Evolutionary conservation across 1,140 invertebrate genomes (phyloP).

Genomic region (Theocolax elegans): DNA sequence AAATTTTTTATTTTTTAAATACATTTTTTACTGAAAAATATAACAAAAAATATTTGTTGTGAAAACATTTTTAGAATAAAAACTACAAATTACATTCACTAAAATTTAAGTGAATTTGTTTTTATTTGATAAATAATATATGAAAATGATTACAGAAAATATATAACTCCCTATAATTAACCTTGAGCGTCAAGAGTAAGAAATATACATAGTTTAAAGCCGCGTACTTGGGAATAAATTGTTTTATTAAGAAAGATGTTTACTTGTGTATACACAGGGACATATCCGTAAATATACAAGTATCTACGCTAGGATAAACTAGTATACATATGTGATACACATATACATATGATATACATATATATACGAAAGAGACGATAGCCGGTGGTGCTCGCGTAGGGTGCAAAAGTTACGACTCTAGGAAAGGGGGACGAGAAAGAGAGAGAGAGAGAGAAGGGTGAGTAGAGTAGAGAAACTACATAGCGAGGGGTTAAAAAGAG

Average conservation of each 20-base stretch:
- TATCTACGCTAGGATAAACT: background rate
- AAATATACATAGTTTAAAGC: background rate
- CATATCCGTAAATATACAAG: background rate
- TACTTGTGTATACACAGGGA: background rate
- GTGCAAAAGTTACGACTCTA: slow-evolving; percentile 39
- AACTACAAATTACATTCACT: too few species aligned
- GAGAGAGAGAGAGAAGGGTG: slow-evolving; percentile 23
- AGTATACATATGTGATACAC: background rate
- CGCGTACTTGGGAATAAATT: slow-evolving; percentile 18
- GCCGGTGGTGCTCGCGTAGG: slow-evolving; percentile 11
- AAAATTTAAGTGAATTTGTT: too few species aligned
- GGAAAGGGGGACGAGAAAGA: slow-evolving; percentile 35
- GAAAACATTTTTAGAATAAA: too few species aligned
- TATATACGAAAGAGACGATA: slow-evolving; percentile 10
- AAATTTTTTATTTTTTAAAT: too few species aligned
- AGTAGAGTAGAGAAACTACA: background rate
- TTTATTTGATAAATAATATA: too few species aligned
- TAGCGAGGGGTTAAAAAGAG: slow-evolving; percentile 18
- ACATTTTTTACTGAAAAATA: too few species aligned
- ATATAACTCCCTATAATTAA: slow-evolving; percentile 5
- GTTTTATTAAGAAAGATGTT: slow-evolving; percentile 14
- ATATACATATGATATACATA: too few species aligned
- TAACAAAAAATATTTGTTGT: too few species aligned
- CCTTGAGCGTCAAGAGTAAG: background rate
- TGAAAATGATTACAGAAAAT: too few species aligned